These are phyloP conservation scores for Chloropsis hardwickii DNA, from an alignment of 2,113 vertebrate genomes.

Conservation along the genomic window DNA sequence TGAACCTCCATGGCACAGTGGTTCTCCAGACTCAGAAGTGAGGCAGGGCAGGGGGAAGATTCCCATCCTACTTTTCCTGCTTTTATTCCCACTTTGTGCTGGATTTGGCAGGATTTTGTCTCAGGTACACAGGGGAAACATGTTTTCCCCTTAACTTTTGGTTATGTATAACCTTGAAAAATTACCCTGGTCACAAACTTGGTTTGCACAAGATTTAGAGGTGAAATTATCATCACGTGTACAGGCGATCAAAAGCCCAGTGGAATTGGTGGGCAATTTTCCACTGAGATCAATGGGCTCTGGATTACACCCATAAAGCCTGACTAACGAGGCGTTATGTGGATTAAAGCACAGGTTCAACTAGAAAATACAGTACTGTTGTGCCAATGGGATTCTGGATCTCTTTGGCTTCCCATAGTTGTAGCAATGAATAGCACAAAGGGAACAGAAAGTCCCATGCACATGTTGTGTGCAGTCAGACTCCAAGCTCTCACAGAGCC, in stretches of 20 bases:
- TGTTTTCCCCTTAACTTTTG: background rate
- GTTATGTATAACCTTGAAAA: background rate
- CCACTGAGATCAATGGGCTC: slow-evolving; percentile 34
- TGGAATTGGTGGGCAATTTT: background rate
- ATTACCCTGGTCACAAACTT: background rate
- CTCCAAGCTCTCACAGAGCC: background rate
- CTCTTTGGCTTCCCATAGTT: background rate
- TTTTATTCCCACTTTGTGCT: background rate
- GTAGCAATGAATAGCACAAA: background rate
- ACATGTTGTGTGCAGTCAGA: background rate
- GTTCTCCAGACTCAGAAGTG: background rate
- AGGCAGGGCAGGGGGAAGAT: background rate
- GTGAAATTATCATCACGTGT: slow-evolving; percentile 3
- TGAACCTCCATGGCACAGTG: background rate
- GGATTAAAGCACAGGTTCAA: slow-evolving; percentile 33
- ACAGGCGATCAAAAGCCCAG: background rate
- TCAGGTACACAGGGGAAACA: background rate
- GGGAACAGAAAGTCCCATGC: background rate
- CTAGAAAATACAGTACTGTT: background rate
- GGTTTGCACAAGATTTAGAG: slow-evolving; percentile 7
- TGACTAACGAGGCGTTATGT: background rate
- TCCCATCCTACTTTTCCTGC: background rate
- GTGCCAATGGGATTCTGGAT: slow-evolving; percentile 24
- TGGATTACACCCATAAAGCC: slow-evolving; percentile 42
- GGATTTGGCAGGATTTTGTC: background rate